phyloP scores from a whole-genome alignment of 2,113 vertebrate species.

The Pituophis catenifer region DNA sequence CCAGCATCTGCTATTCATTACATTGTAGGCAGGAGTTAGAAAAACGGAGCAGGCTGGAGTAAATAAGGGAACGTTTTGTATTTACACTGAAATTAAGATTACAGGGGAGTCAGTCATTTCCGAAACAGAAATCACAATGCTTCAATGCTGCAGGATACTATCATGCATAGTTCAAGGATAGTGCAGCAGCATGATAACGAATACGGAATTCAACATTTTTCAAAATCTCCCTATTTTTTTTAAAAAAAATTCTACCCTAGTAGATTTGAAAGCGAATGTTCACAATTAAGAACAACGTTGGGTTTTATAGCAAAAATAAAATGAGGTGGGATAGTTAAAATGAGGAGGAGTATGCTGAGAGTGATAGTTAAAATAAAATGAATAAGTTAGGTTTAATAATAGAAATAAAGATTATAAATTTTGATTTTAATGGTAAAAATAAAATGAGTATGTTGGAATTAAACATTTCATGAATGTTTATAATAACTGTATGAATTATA shows the following conservation, averaged over 20 bases:
- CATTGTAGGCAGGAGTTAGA: not conserved
- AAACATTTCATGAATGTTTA: too few relatives aligned
- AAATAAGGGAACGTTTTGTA: not conserved
- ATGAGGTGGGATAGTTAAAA: too few relatives aligned
- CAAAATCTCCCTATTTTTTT: not conserved
- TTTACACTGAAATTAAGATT: not conserved
- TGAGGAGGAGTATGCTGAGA: too few relatives aligned
- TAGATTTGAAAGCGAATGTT: not conserved
- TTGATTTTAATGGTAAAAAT: too few relatives aligned
- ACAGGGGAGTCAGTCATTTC: not conserved
- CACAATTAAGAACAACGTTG: not conserved
- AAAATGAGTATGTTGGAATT: too few relatives aligned
- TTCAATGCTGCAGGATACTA: not conserved
- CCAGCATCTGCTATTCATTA: not conserved
- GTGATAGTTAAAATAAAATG: too few relatives aligned
- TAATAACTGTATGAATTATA: too few relatives aligned
- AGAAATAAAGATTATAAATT: too few relatives aligned
- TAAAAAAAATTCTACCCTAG: too few relatives aligned
- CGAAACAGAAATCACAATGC: not conserved
- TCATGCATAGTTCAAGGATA: not conserved
- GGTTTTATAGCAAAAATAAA: too few relatives aligned
- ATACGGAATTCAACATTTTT: not conserved
- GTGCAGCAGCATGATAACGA: not conserved
- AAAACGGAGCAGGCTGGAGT: not conserved
- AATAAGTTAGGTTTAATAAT: too few relatives aligned